Base-by-base conservation (phyloP, 64 coral and sea anemone species). In the Montipora efflorescens region DNA sequence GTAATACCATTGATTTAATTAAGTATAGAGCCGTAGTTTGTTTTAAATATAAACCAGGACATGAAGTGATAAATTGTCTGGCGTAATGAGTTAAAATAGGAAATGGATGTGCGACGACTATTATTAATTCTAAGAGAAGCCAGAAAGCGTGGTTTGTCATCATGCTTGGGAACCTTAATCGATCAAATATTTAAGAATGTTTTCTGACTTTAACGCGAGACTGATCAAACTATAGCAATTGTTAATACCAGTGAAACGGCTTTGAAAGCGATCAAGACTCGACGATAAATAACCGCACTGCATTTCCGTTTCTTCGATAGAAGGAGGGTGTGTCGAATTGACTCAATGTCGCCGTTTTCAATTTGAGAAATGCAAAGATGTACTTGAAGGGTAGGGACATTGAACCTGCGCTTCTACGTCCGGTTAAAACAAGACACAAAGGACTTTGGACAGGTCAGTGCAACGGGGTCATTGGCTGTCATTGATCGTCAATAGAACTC, bases 381-480 rank as follows among this genome's bases (percentile, higher is more conserved):
- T 46, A 72, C 43, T 13, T 50, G 3, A 86, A 86, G 8, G 44
- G 9, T 72, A 22, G 47, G 47, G 46, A 50, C 62, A 4, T 71
- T 71, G 9, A 86, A 86, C 82, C 82, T 16, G 58, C 7, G 2
- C 0, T 10, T 15, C n/a, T 15, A 14, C 28, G 47, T 19, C 16
- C 45, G 68, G 2, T 47, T 71, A 2, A 47, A 15, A 50, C 46
- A 45, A 22, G 19, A 22, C 36, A 86, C 62, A 86, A 86, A 46
- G 47, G 45, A 14, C 8, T 50, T 22, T 48, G n/a, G 67, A 25
- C 82, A 86, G 82, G 82, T 86, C 14, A 71, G 82, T 72, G 45
- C 25, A 49, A 70, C 20, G 7, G 66, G 82, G 82, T 86, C 62
- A 69, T 14, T 86, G 47, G 19, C 45, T 51, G 49, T 20, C 11